A percentile compares a stretch with the other conserved stretches of the same genome.
phyloP scores from a whole-genome alignment of 2,113 vertebrate genomes.

The Daubentonia madagascariensis region DNA sequence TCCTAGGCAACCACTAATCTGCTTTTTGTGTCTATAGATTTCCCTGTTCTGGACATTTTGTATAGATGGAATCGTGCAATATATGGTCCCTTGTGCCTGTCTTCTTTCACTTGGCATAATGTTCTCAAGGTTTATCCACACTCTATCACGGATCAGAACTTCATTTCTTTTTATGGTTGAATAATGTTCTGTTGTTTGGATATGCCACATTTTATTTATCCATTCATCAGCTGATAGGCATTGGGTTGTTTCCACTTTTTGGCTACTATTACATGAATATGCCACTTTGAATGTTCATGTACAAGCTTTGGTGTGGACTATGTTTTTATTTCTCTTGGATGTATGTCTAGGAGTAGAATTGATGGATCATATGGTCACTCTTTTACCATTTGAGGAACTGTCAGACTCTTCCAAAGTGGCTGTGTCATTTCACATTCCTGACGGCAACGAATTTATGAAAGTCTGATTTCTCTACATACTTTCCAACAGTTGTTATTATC shows the following conservation, averaged over 20 bases:
- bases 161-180: neutral
- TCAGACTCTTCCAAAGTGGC: neutral
- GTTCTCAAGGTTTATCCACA: neutral
- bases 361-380: neutral
- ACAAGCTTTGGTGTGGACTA: neutral
- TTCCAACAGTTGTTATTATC: neutral
- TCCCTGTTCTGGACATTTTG: neutral
- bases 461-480: neutral
- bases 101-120: neutral
- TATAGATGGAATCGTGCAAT: neutral
- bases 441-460: neutral
- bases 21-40: neutral
- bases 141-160: neutral
- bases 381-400: neutral
- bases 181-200: neutral
- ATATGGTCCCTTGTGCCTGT: neutral
- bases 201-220: neutral
- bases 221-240: neutral
- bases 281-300: neutral
- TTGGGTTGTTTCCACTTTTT: neutral
- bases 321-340: neutral
- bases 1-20: neutral
- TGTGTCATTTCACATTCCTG: neutral
- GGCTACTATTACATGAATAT: neutral
- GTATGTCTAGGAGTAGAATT: neutral